Percentiles rank a stretch among this genome's conserved stretches.
These are phyloP conservation scores for Dipodomys stephensi DNA, from an alignment of 2,113 vertebrate species.

Conservation along the genomic window DNA sequence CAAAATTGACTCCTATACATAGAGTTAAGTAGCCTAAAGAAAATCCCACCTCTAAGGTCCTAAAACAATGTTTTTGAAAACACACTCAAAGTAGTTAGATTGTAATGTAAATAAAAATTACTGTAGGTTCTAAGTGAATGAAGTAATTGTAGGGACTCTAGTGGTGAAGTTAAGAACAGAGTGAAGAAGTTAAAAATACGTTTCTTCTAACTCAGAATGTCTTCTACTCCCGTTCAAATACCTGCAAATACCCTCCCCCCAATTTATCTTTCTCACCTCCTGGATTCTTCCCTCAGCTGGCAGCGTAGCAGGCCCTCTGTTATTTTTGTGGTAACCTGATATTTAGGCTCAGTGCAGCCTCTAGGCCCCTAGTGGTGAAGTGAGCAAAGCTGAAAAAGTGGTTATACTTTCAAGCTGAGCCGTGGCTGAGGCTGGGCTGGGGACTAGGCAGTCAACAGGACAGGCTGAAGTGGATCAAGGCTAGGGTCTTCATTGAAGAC, in stretches of 20 bases:
- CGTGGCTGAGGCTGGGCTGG: background rate
- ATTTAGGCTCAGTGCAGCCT: conserved; percentile 67
- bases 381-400: conserved; percentile 65
- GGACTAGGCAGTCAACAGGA: background rate
- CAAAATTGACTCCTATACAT: conserved; percentile 34
- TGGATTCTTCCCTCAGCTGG: conserved; percentile 34
- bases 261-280: conserved; percentile 41
- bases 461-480: background rate
- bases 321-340: conserved; percentile 87
- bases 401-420: conserved; percentile 1
- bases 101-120: conserved; percentile 28
- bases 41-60: background rate
- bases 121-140: conserved; percentile 23
- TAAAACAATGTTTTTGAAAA: conserved; percentile 63
- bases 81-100: conserved; percentile 17
- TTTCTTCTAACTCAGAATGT: conserved; percentile 16
- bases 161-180: background rate
- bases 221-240: background rate
- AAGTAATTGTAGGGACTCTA: background rate
- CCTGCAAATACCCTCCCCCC: background rate
- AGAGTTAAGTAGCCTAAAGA: conserved; percentile 14
- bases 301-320: conserved; percentile 81
- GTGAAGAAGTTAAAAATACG: background rate
- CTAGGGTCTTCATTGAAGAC: background rate
- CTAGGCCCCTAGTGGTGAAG: conserved; percentile 73